Evolutionary conservation across 2,888 invertebrate species (phyloP).

Genomic region (Belgica antarctica): DNA sequence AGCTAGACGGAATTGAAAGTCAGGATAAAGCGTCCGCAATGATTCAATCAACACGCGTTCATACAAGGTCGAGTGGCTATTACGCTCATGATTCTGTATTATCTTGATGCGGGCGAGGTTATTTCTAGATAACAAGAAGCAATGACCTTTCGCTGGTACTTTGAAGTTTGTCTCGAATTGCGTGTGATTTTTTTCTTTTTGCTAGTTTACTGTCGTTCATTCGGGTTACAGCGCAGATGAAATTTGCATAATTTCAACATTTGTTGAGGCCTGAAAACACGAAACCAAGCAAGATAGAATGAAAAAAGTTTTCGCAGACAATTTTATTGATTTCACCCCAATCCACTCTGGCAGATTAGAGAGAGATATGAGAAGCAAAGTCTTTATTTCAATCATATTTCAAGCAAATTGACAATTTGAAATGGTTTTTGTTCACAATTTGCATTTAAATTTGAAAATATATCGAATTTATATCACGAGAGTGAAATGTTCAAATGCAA

Average conservation of each 20-base stretch:
- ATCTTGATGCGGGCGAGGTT: neutral
- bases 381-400: too few species aligned
- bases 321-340: neutral
- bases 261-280: neutral
- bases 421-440: neutral
- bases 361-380: too few species aligned
- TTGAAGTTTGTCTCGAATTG: neutral
- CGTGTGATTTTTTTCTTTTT: conserved; percentile 2
- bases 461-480: neutral
- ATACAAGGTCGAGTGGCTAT: conserved; percentile 38
- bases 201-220: neutral
- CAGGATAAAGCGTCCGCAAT: neutral
- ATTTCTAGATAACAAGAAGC: conserved; percentile 26
- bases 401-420: neutral
- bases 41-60: conserved; percentile 15
- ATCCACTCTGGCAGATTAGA: neutral
- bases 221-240: too few species aligned
- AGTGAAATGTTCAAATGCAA: conserved; percentile 2
- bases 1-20: neutral
- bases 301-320: too few species aligned
- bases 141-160: conserved; percentile 16
- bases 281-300: too few species aligned
- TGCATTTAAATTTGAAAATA: conserved; percentile 28
- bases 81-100: conserved; percentile 13
- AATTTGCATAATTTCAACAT: neutral